Percentiles rank a stretch among this genome's conserved stretches.
These are phyloP conservation scores for Drosophila cognata DNA, from an alignment of 2,888 invertebrate species.

Conservation along the genomic window DNA sequence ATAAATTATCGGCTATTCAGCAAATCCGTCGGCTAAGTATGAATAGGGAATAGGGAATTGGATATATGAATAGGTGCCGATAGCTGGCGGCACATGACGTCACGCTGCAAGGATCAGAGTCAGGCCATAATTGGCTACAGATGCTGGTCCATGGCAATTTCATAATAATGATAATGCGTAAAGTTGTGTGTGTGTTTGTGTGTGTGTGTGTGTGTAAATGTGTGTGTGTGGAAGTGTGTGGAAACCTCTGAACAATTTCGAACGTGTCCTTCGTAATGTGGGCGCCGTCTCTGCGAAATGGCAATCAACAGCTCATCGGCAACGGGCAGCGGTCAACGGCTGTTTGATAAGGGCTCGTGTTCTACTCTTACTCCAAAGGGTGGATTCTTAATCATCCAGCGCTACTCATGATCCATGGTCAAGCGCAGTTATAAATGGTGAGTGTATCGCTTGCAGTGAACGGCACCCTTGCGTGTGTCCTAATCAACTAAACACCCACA, in stretches of 20 bases:
- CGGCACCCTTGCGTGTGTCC: slow-evolving; percentile 55
- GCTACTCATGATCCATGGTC: slow-evolving; percentile 43
- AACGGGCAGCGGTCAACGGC: slow-evolving; percentile 59
- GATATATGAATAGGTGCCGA: slow-evolving; percentile 49
- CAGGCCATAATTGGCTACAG: slow-evolving; percentile 69
- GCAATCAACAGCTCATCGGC: slow-evolving; percentile 69
- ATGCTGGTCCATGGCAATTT: slow-evolving; percentile 66
- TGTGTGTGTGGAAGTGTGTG: not conserved
- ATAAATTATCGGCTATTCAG: slow-evolving; percentile 76
- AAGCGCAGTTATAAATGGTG: slow-evolving; percentile 34
- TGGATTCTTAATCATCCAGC: slow-evolving; percentile 51
- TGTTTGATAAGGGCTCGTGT: slow-evolving; percentile 64
- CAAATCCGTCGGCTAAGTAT: slow-evolving; percentile 45
- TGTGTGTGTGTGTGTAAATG: not conserved
- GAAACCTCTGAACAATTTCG: slow-evolving; percentile 43
- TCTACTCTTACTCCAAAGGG: slow-evolving; percentile 19
- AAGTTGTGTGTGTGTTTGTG: slow-evolving; percentile 33
- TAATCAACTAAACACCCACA: slow-evolving; percentile 69
- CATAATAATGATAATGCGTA: slow-evolving; percentile 75
- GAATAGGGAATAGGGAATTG: not conserved
- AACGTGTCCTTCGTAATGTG: slow-evolving; percentile 47
- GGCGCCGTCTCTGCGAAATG: slow-evolving; percentile 55
- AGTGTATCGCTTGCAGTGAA: slow-evolving; percentile 36
- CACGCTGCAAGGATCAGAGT: slow-evolving; percentile 61
- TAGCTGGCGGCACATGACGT: slow-evolving; percentile 66